Base-by-base conservation (phyloP, 2,797 vertebrate species). In the Chaunax sp. region DNA sequence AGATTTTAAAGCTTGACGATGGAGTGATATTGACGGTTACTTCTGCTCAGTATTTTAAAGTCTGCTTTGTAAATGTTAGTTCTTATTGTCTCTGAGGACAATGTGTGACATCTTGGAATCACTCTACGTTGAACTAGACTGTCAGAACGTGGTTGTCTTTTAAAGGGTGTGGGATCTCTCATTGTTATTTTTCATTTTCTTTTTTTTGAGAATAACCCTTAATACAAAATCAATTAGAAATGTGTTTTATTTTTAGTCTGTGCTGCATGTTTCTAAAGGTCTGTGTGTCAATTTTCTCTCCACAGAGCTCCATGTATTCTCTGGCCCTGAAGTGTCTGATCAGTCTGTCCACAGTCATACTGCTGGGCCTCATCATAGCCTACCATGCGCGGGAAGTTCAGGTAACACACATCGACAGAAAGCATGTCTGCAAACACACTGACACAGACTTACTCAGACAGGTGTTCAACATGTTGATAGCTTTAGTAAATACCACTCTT, bases 241-340 rank as follows among this genome's bases (percentile, higher is more conserved):
- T 58, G 10, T 54, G 15, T 59, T 15, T 59, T 59, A 14, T 65
- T 23, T 52, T 59, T 53, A 33, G 22, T 63, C n/a, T n/a, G n/a
- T n/a, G 63, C 54, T 65, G 46, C 23, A 1, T 58, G 15, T 66
- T 57, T 50, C 40, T 76, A 44, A 72, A 18, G 3, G n/a, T 55
- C 28, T 63, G 8, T 75, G 33, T 82, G n/a, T 83, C 8, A 0
- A n/a, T 81, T 62, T 41, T 85, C 47, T 84, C 69, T 83, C 82
- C 53, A 33, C 94, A 98, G 96, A 96, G 94, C 69, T 98, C 97
- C 91, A 97, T 97, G 96, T 97, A 97, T 78, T 98, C 97, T 26
- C 84, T 98, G 94, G 96, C 97, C 85, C 87, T 98, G 92, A 98
- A 98, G 95, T 99, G 98, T 95, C 95, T 99, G 92, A 99, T 99